Evolutionary conservation across 2,797 vertebrate genomes (phyloP).

Genomic region (Phoeniculus purpureus): DNA sequence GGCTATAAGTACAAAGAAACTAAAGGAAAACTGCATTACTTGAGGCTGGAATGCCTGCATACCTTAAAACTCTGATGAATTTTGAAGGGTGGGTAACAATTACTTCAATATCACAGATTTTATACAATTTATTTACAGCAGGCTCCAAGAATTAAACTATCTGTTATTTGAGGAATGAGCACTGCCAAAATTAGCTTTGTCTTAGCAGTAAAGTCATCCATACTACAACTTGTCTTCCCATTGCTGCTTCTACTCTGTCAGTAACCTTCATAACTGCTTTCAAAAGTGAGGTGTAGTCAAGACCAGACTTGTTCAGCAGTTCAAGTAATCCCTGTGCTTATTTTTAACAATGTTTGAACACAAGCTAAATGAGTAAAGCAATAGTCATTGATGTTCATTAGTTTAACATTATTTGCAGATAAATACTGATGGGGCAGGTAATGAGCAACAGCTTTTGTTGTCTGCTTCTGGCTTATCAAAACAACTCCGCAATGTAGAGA

Average conservation of each 20-base stretch:
- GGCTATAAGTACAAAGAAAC: not conserved
- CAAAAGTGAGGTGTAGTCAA: constrained; percentile 48
- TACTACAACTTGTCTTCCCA: constrained; percentile 32
- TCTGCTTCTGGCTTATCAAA: not conserved
- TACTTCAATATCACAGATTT: constrained; percentile 23
- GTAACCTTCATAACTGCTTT: constrained; percentile 49
- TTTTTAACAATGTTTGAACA: not conserved
- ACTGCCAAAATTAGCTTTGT: constrained; percentile 47
- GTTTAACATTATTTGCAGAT: not conserved
- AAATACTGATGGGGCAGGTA: not conserved
- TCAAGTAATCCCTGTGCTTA: not conserved
- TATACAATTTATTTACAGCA: constrained; percentile 57
- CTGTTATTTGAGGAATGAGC: constrained; percentile 50
- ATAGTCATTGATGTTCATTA: not conserved
- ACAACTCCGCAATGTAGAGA: not conserved
- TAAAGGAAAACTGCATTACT: not conserved
- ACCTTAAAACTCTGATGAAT: not conserved
- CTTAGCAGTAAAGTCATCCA: constrained; percentile 53
- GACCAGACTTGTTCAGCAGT: constrained; percentile 12
- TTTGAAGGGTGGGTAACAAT: not conserved
- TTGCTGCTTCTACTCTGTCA: constrained; percentile 52
- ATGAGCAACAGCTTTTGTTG: not conserved
- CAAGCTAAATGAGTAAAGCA: not conserved
- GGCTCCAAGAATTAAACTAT: constrained; percentile 61
- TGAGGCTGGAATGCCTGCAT: not conserved